These are phyloP conservation scores for Chionis minor DNA, from an alignment of 2,113 vertebrate species.

Conservation along the genomic window DNA sequence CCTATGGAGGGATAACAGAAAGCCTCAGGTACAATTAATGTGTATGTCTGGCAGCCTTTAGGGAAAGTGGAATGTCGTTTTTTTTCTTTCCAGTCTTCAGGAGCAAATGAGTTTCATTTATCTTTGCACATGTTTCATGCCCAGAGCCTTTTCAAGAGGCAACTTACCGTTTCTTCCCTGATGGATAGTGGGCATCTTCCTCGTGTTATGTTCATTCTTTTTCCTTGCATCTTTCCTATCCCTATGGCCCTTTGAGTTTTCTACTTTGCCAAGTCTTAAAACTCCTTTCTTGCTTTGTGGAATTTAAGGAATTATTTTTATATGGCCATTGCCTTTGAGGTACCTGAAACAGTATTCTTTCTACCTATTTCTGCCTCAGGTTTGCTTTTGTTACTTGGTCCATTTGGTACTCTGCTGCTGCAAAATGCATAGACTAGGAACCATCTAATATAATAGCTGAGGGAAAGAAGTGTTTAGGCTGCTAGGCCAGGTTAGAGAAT, in stretches of 20 bases:
- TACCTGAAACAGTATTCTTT: not conserved
- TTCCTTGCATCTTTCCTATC: not conserved
- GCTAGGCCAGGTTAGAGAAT: not conserved
- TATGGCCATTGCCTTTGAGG: not conserved
- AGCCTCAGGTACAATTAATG: not conserved
- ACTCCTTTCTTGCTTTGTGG: not conserved
- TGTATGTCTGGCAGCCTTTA: not conserved
- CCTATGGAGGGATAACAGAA: not conserved
- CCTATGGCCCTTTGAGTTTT: not conserved
- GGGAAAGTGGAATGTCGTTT: not conserved
- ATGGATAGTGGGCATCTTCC: not conserved
- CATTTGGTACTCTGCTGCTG: not conserved
- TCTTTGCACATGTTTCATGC: not conserved
- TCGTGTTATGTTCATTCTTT: not conserved
- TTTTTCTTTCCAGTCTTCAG: not conserved
- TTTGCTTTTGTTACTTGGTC: not conserved
- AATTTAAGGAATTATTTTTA: not conserved
- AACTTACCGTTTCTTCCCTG: not conserved
- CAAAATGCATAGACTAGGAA: not conserved
- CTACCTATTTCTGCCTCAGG: not conserved
- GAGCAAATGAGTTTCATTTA: not conserved
- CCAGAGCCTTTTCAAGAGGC: not conserved
- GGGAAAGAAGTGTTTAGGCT: not conserved
- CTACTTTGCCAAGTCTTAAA: not conserved
- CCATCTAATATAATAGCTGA: not conserved